Conservation (phyloP, 2,797 vertebrate species). For the Saguinus oedipus region DNA sequence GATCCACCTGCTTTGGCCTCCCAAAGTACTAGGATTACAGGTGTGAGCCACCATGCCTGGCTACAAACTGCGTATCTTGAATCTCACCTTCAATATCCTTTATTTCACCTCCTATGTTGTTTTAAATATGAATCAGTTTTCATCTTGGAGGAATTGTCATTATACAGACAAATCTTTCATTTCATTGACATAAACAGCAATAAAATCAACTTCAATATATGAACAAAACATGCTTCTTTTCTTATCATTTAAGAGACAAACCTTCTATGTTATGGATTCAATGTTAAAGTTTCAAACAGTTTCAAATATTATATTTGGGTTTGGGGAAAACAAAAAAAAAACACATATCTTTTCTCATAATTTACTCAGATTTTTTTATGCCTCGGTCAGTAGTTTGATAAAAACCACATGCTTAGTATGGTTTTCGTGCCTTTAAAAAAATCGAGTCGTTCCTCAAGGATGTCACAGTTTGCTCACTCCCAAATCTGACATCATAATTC, state of each 20-base stretch:
- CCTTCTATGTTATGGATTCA: background rate
- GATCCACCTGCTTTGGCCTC: background rate
- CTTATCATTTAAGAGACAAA: background rate
- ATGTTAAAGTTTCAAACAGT: background rate
- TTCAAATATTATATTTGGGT: background rate
- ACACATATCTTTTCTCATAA: background rate
- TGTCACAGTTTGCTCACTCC: background rate
- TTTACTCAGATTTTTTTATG: background rate
- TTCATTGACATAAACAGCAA: background rate
- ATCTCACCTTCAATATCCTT: background rate
- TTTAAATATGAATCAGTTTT: background rate
- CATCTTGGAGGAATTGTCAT: background rate
- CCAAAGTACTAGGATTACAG: background rate
- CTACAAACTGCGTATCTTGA: background rate
- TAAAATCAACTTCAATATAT: background rate
- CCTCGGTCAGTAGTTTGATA: background rate
- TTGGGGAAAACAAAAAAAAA: background rate
- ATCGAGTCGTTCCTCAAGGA: background rate
- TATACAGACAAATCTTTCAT: background rate
- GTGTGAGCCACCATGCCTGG: background rate
- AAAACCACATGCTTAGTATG: background rate
- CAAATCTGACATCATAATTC: background rate
- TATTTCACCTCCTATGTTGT: background rate
- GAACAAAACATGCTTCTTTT: background rate
- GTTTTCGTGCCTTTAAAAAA: background rate